phyloP scores from a whole-genome alignment of 2,888 invertebrate genomes.

The Philereme vetulata region DNA sequence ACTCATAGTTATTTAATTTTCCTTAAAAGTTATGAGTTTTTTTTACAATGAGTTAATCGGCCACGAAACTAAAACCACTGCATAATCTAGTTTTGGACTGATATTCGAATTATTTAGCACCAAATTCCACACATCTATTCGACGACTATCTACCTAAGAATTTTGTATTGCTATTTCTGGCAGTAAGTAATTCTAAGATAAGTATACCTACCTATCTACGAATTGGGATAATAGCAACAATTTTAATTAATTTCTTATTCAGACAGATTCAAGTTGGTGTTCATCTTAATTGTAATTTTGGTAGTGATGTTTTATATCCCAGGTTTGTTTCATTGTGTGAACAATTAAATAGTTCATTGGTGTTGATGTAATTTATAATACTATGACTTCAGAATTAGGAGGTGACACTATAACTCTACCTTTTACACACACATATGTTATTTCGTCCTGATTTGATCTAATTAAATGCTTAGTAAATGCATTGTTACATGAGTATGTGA shows the following conservation, averaged over 20 bases:
- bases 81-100: constrained; percentile 62
- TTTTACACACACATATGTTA: no score
- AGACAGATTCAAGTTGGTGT: constrained; percentile 13
- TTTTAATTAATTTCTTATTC: constrained; percentile 8
- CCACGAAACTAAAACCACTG: constrained; percentile 25
- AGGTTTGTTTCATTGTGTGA: background rate
- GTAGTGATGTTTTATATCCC: constrained; percentile 3
- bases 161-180: constrained; percentile 34
- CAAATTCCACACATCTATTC: constrained; percentile 75
- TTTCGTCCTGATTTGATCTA: no score
- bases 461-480: no score
- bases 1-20: constrained; percentile 28
- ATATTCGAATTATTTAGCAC: constrained; percentile 71
- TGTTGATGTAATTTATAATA: no score
- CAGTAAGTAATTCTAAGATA: constrained; percentile 17
- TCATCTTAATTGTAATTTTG: constrained; percentile 13
- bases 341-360: no score
- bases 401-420: no score
- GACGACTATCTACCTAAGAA: constrained; percentile 54
- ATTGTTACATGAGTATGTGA: no score
- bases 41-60: constrained; percentile 24
- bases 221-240: constrained; percentile 17
- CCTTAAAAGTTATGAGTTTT: constrained; percentile 26
- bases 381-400: no score
- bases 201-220: constrained; percentile 17